These are phyloP conservation scores for Pediacus dermestoides DNA, from an alignment of 2,888 invertebrate genomes.

Conservation along the genomic window DNA sequence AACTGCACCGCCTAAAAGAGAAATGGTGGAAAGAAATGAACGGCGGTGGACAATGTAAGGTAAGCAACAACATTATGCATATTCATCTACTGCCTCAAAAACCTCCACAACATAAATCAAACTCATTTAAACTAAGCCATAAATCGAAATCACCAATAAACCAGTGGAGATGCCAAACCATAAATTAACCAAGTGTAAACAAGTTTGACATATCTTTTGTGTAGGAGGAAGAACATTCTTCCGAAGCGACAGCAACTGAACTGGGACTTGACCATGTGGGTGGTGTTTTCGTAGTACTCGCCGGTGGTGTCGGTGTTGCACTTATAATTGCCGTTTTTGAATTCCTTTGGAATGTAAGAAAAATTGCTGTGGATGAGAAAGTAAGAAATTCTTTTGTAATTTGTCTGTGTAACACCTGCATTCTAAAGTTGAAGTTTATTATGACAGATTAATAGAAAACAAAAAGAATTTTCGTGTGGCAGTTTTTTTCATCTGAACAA, in stretches of 20 bases:
- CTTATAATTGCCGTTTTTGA: slow-evolving; percentile 75
- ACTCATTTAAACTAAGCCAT: too few relatives aligned
- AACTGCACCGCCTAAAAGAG: slow-evolving; percentile 74
- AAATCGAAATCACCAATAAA: slow-evolving; percentile 21
- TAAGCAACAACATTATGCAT: slow-evolving; percentile 23
- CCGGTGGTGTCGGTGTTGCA: slow-evolving; percentile 68
- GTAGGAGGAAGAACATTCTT: slow-evolving; percentile 33
- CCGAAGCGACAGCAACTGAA: slow-evolving; percentile 51
- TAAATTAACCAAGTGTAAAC: slow-evolving; percentile 22
- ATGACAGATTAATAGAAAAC: too few relatives aligned
- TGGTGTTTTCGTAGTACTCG: slow-evolving; percentile 85
- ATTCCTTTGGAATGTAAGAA: slow-evolving; percentile 79
- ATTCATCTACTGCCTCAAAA: not conserved
- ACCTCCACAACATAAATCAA: too few relatives aligned
- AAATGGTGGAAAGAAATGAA: slow-evolving; percentile 86
- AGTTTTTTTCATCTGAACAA: slow-evolving; percentile 1
- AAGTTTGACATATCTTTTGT: slow-evolving; percentile 17
- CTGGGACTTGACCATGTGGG: slow-evolving; percentile 84
- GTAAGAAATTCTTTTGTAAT: slow-evolving; percentile 56
- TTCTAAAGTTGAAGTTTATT: too few relatives aligned
- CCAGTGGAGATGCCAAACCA: too few relatives aligned
- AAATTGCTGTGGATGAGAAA: slow-evolving; percentile 73
- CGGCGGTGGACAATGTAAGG: slow-evolving; percentile 59
- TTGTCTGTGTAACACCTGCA: too few relatives aligned
- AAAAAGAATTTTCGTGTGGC: too few relatives aligned